A percentile compares a stretch with the other conserved stretches of the same genome.
These are phyloP conservation scores for Nannoperca australis DNA, from an alignment of 2,797 vertebrate species.

Conservation along the genomic window DNA sequence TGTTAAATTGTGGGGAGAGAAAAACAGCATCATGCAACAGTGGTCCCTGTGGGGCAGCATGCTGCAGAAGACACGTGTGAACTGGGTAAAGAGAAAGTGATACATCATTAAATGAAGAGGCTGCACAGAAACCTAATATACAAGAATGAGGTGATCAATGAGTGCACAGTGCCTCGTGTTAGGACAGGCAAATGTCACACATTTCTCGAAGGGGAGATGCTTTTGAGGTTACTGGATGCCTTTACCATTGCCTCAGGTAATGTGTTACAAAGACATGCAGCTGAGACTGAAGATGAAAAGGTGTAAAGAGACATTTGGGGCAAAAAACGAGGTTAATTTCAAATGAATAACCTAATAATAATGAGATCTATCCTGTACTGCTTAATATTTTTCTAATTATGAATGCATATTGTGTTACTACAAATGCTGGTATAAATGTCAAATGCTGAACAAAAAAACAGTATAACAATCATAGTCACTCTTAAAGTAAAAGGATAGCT, in stretches of 20 bases:
- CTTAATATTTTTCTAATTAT: not conserved
- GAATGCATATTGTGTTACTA: not conserved
- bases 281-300: not conserved
- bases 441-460: not conserved
- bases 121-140: constrained; percentile 57
- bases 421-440: constrained; percentile 2
- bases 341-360: constrained; percentile 11
- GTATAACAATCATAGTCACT: not conserved
- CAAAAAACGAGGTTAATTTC: not conserved
- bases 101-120: constrained; percentile 58
- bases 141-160: constrained; percentile 63
- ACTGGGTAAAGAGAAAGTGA: constrained; percentile 20
- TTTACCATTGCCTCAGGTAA: constrained; percentile 40
- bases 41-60: constrained; percentile 42
- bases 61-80: constrained; percentile 45
- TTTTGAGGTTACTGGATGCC: constrained; percentile 27
- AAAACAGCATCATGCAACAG: constrained; percentile 31
- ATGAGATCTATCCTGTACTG: constrained; percentile 3
- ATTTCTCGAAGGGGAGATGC: constrained; percentile 16
- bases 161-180: constrained; percentile 6
- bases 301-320: not conserved
- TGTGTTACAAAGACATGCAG: constrained; percentile 5
- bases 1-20: constrained; percentile 7
- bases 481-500: not conserved
- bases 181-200: constrained; percentile 60